These are phyloP conservation scores for Spheniscus humboldti DNA, from an alignment of 2,797 vertebrate species.

Conservation along the genomic window DNA sequence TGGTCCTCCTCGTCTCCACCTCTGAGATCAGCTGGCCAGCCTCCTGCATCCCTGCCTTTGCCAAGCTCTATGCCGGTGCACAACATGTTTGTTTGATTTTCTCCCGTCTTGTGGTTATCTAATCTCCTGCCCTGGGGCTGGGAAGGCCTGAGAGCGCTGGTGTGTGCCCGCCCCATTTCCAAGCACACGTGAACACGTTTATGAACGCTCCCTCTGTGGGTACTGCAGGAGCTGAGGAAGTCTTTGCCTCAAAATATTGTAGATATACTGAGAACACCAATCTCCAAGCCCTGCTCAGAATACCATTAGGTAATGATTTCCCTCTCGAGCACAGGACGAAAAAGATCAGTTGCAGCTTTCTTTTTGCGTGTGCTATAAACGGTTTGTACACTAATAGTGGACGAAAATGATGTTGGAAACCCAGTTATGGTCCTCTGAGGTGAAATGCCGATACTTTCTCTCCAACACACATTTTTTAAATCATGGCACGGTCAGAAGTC, in stretches of 20 bases:
- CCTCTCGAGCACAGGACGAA: background rate
- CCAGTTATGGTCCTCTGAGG: background rate
- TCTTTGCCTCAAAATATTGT: background rate
- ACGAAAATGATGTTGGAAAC: background rate
- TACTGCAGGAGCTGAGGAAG: background rate
- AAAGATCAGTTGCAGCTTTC: background rate
- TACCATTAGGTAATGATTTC: background rate
- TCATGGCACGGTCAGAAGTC: background rate
- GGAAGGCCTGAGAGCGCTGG: background rate
- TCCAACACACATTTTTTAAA: background rate
- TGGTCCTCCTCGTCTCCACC: background rate
- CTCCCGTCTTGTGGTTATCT: background rate
- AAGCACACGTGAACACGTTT: background rate
- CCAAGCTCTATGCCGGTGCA: fast-evolving
- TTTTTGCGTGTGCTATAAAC: fast-evolving
- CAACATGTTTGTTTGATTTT: background rate
- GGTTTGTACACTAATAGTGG: background rate
- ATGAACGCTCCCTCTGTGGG: background rate
- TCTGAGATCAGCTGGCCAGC: background rate
- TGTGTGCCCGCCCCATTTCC: background rate
- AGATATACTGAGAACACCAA: background rate
- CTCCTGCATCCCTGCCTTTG: background rate
- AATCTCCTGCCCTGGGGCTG: background rate
- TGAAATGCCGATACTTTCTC: background rate
- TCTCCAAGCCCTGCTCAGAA: background rate